A percentile compares a stretch with the other conserved stretches of the same genome.
phyloP scores from a whole-genome alignment of 1,140 invertebrate genomes.

The Neodiprion lecontei region DNA sequence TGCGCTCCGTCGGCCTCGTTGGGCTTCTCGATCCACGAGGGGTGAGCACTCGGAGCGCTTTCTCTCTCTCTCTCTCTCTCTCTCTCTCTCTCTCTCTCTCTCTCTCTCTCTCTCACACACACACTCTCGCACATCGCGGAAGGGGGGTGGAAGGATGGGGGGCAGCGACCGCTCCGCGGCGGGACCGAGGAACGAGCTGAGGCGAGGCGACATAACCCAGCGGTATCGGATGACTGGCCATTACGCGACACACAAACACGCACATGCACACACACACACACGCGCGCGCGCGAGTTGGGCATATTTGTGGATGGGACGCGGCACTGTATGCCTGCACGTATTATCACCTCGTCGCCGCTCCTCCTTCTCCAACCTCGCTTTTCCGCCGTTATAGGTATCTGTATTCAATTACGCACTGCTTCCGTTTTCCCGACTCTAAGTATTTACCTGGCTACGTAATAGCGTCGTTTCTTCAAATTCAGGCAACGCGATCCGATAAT shows the following conservation, averaged over 20 bases:
- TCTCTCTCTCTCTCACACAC: slow-evolving; percentile 18
- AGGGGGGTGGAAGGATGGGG: background rate
- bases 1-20: background rate
- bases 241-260: background rate
- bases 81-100: slow-evolving; percentile 11
- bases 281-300: no score
- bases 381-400: background rate
- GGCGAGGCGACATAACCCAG: background rate
- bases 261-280: background rate
- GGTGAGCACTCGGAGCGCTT: slow-evolving; percentile 18
- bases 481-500: background rate
- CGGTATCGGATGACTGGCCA: slow-evolving; percentile 2
- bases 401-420: background rate
- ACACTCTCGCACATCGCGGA: background rate
- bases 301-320: no score
- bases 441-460: no score
- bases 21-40: background rate
- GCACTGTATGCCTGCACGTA: background rate
- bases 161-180: background rate
- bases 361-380: background rate
- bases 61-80: slow-evolving; percentile 22
- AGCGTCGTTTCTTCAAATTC: no score
- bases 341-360: background rate
- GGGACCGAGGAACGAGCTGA: no score
- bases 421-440: background rate